These are phyloP conservation scores for Epirrita christyi DNA, from an alignment of 2,888 invertebrate species.

Conservation along the genomic window DNA sequence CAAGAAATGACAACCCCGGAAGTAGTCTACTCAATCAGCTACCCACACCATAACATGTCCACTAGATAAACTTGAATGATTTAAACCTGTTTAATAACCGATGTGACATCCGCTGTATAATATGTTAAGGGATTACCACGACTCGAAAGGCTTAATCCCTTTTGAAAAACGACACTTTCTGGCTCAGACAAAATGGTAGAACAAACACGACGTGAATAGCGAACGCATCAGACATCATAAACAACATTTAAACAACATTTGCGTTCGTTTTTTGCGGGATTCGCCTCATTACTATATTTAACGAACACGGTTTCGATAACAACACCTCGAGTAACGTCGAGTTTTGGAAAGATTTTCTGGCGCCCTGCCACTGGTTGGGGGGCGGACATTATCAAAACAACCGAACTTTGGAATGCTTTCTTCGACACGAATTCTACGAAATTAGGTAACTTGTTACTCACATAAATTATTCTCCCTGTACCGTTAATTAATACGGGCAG, in stretches of 20 bases:
- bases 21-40: constrained; percentile 20
- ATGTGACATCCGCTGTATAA: constrained; percentile 50
- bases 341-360: constrained; percentile 49
- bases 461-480: constrained; percentile 42
- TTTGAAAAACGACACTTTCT: constrained; percentile 60
- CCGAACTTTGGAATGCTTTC: constrained; percentile 53
- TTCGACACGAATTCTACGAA: constrained; percentile 50
- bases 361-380: constrained; percentile 51
- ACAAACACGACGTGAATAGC: constrained; percentile 59
- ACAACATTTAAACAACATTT: constrained; percentile 47
- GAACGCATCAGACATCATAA: constrained; percentile 47
- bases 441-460: constrained; percentile 49
- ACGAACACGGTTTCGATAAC: constrained; percentile 47
- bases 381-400: constrained; percentile 54
- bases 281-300: constrained; percentile 60
- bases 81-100: constrained; percentile 26
- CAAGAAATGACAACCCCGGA: constrained; percentile 17
- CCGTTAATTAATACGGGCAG: constrained; percentile 33
- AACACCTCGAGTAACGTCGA: constrained; percentile 33
- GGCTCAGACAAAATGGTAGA: constrained; percentile 47
- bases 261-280: constrained; percentile 52
- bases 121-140: constrained; percentile 52
- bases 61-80: constrained; percentile 25
- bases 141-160: constrained; percentile 51
- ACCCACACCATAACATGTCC: constrained; percentile 21